Percentiles rank a stretch among this genome's conserved stretches.
Conservation (phyloP, 2,888 invertebrate species). For the Gryllus longicercus region DNA sequence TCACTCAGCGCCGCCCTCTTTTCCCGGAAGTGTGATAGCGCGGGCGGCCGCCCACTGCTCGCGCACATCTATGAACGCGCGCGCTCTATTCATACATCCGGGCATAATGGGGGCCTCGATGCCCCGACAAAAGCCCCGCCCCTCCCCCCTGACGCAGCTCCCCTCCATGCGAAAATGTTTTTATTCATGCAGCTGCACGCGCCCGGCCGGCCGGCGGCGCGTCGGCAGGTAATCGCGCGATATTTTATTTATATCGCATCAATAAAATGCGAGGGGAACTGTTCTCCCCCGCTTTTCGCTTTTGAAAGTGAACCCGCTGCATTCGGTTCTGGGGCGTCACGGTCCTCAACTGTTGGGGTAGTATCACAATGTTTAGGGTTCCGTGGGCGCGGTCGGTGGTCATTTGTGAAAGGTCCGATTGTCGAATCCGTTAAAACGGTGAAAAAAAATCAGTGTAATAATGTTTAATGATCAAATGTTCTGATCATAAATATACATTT, state of each 20-base stretch:
- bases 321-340: too few relatives aligned
- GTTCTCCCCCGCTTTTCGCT: neutral
- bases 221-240: neutral
- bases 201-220: neutral
- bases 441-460: too few relatives aligned
- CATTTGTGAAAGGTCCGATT: too few relatives aligned
- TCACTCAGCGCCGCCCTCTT: too few relatives aligned
- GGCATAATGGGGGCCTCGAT: neutral
- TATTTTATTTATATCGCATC: slow-evolving; percentile 1
- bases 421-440: too few relatives aligned
- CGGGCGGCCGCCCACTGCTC: neutral
- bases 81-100: neutral
- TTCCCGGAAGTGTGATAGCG: too few relatives aligned
- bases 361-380: too few relatives aligned
- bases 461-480: too few relatives aligned
- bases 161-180: neutral
- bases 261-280: neutral
- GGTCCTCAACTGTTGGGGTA: too few relatives aligned
- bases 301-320: too few relatives aligned
- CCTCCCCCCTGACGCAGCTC: neutral
- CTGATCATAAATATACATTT: too few relatives aligned
- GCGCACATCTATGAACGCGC: neutral
- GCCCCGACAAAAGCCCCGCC: neutral
- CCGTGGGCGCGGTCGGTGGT: too few relatives aligned
- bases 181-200: neutral